These are phyloP conservation scores for Dorcus hopei DNA, from an alignment of 2,888 invertebrate species.

Conservation along the genomic window DNA sequence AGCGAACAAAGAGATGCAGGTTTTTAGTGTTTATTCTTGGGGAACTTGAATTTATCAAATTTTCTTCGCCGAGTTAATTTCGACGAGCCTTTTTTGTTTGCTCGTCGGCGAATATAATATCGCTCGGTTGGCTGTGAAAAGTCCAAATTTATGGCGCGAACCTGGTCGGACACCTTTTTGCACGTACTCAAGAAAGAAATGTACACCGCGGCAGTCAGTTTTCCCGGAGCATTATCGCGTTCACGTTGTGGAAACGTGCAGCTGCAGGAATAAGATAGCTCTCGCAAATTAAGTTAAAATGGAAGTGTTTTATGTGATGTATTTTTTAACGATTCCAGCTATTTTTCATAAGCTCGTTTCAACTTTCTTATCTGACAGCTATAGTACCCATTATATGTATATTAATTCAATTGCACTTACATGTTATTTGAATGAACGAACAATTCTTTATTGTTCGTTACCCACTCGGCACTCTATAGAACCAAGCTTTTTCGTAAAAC, in stretches of 20 bases:
- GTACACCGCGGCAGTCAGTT: background rate
- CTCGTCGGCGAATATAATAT: background rate
- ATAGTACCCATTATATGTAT: background rate
- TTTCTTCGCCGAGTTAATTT: too few species aligned
- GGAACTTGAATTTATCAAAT: too few species aligned
- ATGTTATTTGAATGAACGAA: background rate
- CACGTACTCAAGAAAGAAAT: background rate
- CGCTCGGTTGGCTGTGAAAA: background rate
- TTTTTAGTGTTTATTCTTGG: too few species aligned
- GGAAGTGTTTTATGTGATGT: constrained; percentile 8
- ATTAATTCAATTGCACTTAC: background rate
- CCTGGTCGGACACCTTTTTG: background rate
- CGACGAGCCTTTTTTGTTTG: too few species aligned
- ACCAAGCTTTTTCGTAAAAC: too few species aligned
- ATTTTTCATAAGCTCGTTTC: background rate
- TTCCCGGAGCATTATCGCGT: constrained; percentile 11
- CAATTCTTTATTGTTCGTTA: too few species aligned
- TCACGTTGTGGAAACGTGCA: constrained; percentile 15
- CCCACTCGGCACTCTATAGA: too few species aligned
- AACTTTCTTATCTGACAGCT: background rate
- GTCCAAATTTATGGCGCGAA: background rate
- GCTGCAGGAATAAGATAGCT: constrained; percentile 15
- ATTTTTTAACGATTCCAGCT: background rate
- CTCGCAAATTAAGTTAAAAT: constrained; percentile 15
- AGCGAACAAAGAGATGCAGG: too few species aligned